Base-by-base conservation (phyloP, 2,888 invertebrate genomes). In the Lutraria lutraria region DNA sequence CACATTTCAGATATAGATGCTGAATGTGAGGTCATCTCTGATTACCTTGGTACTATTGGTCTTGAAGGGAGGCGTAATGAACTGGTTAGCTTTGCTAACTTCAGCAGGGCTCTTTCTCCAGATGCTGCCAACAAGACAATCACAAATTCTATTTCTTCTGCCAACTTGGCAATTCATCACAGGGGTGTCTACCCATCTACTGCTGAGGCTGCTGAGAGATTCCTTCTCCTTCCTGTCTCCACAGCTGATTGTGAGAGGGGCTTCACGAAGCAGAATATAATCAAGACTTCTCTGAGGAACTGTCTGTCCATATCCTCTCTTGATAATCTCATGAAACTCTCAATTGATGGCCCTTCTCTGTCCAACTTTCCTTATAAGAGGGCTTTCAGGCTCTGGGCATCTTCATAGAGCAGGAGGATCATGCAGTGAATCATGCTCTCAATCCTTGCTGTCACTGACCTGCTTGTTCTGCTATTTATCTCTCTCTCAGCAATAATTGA, bases 1-100 rank as follows among this genome's bases (percentile, higher is more conserved):
- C 8, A 15, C 21, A 21, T 88, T 54, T 21, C 34, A 0, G 72
- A 68, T 34, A 72, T 81, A 0, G 31, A 43, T n/a, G n/a, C 31
- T 13, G 88, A 88, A n/a, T 31, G 68, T 53, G 88, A 81, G 10
- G 54, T 34, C 15, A 34, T 88, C 12, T 63, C 72, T 29, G 88
- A 88, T 4, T 85, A 72, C n/a, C 68, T 88, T 31, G 19, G 15
- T n/a, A 29, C 53, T 72, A 72, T 85, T 68, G 88, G 88, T 13
- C 52, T 85, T 63, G 76, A 25, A 1, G 85, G 72, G 19, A 72
- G 21, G 12, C 80, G 85, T 16, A 68, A 52, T 82, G 54, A 82
- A 16, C 54, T 87, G 3, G 0, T 54, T 1, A 54, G 52, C 21
- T 88, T 88, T 84, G 60, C 52, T 12, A 63, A n/a, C 19, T 88